Evolutionary conservation across 2,113 vertebrate genomes (phyloP), one percentile per base, ranked within the genome.

Genomic region (Mixornis gularis): DNA sequence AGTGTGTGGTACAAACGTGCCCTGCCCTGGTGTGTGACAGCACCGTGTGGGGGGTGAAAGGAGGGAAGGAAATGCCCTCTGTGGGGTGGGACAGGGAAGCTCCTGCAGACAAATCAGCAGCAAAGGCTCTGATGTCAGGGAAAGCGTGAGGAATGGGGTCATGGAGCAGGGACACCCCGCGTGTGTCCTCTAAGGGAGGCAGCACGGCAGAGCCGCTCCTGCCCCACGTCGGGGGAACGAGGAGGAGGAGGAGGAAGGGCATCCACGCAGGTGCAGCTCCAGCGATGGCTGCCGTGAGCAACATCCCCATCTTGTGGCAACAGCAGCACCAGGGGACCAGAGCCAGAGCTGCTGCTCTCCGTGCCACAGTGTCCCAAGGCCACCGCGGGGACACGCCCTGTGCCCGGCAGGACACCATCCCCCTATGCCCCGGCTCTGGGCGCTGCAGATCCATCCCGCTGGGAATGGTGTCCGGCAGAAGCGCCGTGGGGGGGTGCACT

Each of bases 241-340:
- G 24, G 76, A 68, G 6, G 52, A 87, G 13, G 27, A 36, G 29
- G 38, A 51, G 41, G 62, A 55, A 52, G 59, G 34, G 49, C 4
- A 5, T 22, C n/a, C 29, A 24, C 8, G 17, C 64, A 60, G 38
- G 60, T 78, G 38, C 87, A 13, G 38, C 70, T 55, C 22, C 25
- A 6, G 66, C 38, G 0, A 13, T 2, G 4, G 49, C 8, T 58
- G 79, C 17, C 0, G 2, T 0, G 25, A 95, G 80, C 94, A 96
- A 94, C 68, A 89, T n/a, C 86, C 71, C 93, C 95, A 93, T 59
- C 94, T 94, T 46, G 89, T 92, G 95, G 94, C 58, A 10, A 5
- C 52, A 63, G 51, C 52, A 30, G 71, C 41, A 14, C 0, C 56
- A 12, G 60, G 79, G 58, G 41, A 40, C 4, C 46, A 3, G 29